phyloP scores from a whole-genome alignment of 2,888 invertebrate genomes.

The Catocala nupta region DNA sequence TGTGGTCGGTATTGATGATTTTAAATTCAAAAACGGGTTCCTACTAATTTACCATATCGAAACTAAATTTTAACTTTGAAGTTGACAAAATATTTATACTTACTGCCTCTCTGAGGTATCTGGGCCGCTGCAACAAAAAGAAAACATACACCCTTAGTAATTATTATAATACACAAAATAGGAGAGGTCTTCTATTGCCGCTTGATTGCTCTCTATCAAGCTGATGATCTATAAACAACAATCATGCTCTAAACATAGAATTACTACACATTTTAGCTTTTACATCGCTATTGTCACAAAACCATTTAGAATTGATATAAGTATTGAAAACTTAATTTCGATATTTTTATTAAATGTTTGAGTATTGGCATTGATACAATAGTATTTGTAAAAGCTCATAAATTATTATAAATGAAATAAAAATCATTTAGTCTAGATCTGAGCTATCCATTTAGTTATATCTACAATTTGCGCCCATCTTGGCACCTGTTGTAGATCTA shows the following conservation, averaged over 20 bases:
- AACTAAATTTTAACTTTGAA: neutral
- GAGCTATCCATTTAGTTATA: slow-evolving; percentile 38
- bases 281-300: slow-evolving; percentile 55
- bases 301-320: neutral
- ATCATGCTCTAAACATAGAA: slow-evolving; percentile 81
- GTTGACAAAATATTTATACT: slow-evolving; percentile 75
- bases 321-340: slow-evolving; percentile 17
- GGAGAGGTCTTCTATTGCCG: slow-evolving; percentile 20
- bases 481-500: slow-evolving; percentile 19
- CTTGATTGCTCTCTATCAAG: slow-evolving; percentile 51
- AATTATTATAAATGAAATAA: slow-evolving; percentile 23
- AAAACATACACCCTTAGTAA: slow-evolving; percentile 55
- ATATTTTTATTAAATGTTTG: neutral
- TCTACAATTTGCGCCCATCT: slow-evolving; percentile 44
- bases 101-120: slow-evolving; percentile 96
- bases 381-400: slow-evolving; percentile 35
- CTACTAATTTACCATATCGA: neutral
- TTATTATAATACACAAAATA: neutral
- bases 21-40: neutral
- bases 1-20: no score
- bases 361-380: slow-evolving; percentile 1
- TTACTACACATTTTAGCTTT: slow-evolving; percentile 55
- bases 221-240: slow-evolving; percentile 76
- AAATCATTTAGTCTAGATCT: slow-evolving; percentile 41
- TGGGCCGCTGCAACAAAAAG: slow-evolving; percentile 93